phyloP scores from a whole-genome alignment of 2,113 vertebrate genomes.

The Corythornis vintsioides region DNA sequence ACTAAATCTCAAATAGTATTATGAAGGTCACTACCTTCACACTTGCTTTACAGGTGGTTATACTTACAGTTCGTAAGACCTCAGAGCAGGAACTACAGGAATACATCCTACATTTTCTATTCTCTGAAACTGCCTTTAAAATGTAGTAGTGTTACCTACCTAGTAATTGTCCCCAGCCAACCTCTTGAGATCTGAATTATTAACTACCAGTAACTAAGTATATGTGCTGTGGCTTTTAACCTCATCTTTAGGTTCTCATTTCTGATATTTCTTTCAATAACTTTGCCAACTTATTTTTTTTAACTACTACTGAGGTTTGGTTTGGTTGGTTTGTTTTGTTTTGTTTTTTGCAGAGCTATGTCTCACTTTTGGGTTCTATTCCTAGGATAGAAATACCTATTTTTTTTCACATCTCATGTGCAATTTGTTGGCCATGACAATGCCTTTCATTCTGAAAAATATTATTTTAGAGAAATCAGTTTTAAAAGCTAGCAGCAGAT shows the following conservation, averaged over 20 bases:
- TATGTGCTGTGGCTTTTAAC: conserved; percentile 24
- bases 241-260: conserved; percentile 35
- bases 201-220: conserved; percentile 42
- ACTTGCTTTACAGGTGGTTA: neutral
- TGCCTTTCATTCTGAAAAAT: conserved; percentile 47
- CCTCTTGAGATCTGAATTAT: conserved; percentile 35
- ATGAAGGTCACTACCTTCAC: neutral
- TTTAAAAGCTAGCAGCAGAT: conserved; percentile 24
- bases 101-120: neutral
- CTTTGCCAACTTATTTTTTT: neutral
- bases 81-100: neutral
- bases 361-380: neutral
- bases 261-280: conserved; percentile 53
- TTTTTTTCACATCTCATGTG: conserved; percentile 33
- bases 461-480: conserved; percentile 30
- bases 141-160: neutral
- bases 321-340: too few species aligned
- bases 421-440: conserved; percentile 44
- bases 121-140: conserved; percentile 16
- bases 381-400: neutral
- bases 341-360: neutral
- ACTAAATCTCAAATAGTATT: neutral
- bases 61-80: neutral
- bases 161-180: conserved; percentile 21
- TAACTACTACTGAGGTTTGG: neutral